Conservation (phyloP, 1,140 invertebrate species). For the Phymastichus coffea region DNA sequence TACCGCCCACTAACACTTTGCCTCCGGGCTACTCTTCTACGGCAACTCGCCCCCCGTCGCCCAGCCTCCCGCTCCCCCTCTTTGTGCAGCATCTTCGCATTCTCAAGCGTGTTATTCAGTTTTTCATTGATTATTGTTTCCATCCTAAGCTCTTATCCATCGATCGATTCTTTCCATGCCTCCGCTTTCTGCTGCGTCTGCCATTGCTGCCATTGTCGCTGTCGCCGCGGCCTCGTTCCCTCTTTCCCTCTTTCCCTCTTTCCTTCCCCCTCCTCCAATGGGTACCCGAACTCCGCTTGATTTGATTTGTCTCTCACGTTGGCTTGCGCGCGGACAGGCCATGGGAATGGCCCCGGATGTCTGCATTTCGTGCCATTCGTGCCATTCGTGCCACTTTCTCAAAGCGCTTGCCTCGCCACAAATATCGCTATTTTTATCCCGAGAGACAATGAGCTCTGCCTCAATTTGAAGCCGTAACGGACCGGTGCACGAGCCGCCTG, state of each 20-base stretch:
- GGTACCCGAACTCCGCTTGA: too few species aligned
- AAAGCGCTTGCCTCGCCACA: too few species aligned
- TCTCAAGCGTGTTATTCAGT: slow-evolving; percentile 1
- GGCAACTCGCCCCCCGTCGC: slow-evolving; percentile 1
- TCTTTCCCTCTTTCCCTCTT: background rate
- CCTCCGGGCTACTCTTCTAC: slow-evolving; percentile 15
- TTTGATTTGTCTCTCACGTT: too few species aligned
- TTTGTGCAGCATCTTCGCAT: slow-evolving; percentile 4
- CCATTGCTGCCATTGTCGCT: too few species aligned
- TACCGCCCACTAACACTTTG: slow-evolving; percentile 40
- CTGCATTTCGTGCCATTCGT: too few species aligned
- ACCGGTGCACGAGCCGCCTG: too few species aligned
- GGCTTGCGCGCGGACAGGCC: too few species aligned
- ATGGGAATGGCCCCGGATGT: too few species aligned
- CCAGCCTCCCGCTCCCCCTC: background rate
- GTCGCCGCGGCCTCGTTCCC: background rate
- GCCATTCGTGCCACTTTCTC: too few species aligned
- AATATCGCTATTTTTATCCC: too few species aligned
- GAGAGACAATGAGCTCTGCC: too few species aligned
- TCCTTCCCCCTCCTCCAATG: background rate
- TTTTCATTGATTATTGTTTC: slow-evolving; percentile 21
- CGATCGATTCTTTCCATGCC: slow-evolving; percentile 8
- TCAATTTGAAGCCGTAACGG: too few species aligned
- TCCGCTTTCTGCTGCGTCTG: background rate
- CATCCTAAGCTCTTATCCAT: background rate